Evolutionary conservation across 2,113 vertebrate genomes (phyloP).

Genomic region (Rhizomys pruinosus): DNA sequence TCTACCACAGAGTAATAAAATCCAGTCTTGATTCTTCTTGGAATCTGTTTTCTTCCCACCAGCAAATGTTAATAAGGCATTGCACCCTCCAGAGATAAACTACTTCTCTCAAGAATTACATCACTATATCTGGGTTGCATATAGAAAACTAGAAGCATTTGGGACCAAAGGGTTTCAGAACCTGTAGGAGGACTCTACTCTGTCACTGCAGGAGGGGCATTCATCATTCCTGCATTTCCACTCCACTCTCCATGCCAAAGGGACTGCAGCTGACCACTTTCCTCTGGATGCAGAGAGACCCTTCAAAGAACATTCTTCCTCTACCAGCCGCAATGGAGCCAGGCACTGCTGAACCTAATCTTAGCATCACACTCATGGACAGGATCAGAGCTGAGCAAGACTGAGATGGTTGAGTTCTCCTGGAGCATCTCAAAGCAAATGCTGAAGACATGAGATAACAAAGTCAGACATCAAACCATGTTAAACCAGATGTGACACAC

Average conservation of each 20-base stretch:
- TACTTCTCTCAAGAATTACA: background rate
- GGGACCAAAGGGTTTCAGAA: background rate
- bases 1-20: background rate
- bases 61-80: background rate
- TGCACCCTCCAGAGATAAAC: background rate
- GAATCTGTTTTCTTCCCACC: background rate
- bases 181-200: background rate
- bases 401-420: background rate
- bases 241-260: rapidly evolving
- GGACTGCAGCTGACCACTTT: rapidly evolving
- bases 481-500: background rate
- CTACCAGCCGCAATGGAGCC: background rate
- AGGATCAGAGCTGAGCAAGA: background rate
- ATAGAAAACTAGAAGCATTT: background rate
- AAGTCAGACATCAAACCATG: background rate
- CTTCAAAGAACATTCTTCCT: background rate
- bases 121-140: background rate
- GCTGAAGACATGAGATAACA: background rate
- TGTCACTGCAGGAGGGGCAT: background rate
- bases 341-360: background rate
- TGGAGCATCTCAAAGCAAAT: background rate
- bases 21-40: background rate
- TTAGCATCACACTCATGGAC: background rate
- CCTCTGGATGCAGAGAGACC: background rate
- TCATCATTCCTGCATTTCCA: too few relatives aligned